A percentile compares a stretch with the other conserved stretches of the same genome.
phyloP scores from a whole-genome alignment of 2,113 vertebrate species.

The Lophochroa leadbeateri region DNA sequence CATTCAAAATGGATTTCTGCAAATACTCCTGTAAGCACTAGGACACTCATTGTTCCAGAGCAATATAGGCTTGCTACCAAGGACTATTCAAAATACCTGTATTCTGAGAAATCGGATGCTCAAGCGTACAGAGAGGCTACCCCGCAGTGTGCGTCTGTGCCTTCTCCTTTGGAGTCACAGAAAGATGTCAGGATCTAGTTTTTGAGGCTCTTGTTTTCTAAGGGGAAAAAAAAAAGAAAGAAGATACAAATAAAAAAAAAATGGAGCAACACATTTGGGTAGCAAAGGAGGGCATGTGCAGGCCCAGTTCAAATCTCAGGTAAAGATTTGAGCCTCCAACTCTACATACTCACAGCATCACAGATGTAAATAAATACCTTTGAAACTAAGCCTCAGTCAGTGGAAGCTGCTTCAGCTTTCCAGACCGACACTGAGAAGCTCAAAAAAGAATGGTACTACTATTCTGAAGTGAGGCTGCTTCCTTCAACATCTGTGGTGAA shows the following conservation, averaged over 20 bases:
- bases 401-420: background rate
- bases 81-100: slow-evolving; percentile 32
- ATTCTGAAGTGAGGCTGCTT: slow-evolving; percentile 57
- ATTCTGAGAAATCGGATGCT: slow-evolving; percentile 18
- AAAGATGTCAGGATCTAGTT: slow-evolving; percentile 6
- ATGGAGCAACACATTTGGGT: background rate
- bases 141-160: background rate
- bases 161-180: slow-evolving; percentile 34
- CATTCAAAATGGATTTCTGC: background rate
- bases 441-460: slow-evolving; percentile 25
- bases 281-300: background rate
- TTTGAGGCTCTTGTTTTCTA: slow-evolving; percentile 51
- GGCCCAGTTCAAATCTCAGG: background rate
- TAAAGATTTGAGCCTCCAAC: background rate
- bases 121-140: background rate
- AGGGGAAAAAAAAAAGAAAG: background rate
- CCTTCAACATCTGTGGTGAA: slow-evolving; percentile 55
- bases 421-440: background rate
- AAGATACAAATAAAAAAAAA: background rate
- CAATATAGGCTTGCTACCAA: background rate
- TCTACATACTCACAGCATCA: background rate
- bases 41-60: background rate
- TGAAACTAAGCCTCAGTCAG: background rate
- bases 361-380: background rate
- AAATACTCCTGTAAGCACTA: background rate